These are phyloP conservation scores for Anodontia alba DNA, from an alignment of 2,888 invertebrate species.

Conservation along the genomic window DNA sequence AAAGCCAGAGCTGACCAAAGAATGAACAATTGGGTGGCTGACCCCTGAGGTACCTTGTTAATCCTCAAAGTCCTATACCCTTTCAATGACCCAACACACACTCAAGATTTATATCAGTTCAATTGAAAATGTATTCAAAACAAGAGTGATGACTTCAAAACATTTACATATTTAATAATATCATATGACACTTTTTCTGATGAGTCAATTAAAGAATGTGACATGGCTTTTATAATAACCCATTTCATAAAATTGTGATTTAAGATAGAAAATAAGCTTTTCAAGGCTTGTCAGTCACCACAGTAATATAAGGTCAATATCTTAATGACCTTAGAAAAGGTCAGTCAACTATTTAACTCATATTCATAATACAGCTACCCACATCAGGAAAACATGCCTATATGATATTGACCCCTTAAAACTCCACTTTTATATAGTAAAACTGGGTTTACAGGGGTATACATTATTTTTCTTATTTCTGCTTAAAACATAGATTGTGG, in stretches of 20 bases:
- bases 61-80: neutral
- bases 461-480: too few species aligned
- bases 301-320: neutral
- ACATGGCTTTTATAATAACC: neutral
- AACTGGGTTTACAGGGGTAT: too few species aligned
- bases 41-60: neutral
- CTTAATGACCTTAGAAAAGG: neutral
- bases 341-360: neutral
- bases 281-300: neutral
- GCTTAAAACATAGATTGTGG: too few species aligned
- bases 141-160: neutral
- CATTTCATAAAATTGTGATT: slow-evolving; percentile 2
- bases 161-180: slow-evolving; percentile 15
- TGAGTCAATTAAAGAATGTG: neutral
- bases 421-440: too few species aligned
- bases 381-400: too few species aligned
- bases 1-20: neutral
- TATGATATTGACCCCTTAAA: too few species aligned
- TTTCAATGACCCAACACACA: neutral
- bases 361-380: too few species aligned
- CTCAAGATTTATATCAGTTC: neutral
- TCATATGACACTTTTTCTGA: neutral
- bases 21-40: neutral
- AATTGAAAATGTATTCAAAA: neutral
- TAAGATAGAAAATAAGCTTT: neutral